Evolutionary conservation across 2,113 vertebrate genomes (phyloP).

Genomic region (Oenanthe oenanthe): DNA sequence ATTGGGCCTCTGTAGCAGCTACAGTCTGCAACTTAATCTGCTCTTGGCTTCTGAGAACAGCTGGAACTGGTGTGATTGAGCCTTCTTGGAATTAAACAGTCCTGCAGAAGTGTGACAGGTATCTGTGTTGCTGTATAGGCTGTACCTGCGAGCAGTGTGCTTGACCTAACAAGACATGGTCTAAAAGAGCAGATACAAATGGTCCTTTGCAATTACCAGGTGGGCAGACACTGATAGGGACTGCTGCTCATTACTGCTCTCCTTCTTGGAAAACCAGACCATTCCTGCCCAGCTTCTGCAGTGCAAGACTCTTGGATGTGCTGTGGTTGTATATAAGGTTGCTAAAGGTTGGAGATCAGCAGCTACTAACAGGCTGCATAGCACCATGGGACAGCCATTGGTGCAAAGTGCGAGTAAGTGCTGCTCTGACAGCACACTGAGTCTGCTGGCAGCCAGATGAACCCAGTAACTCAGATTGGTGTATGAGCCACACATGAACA

Average conservation of each 20-base stretch:
- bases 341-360: not conserved
- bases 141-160: not conserved
- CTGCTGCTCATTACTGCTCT: not conserved
- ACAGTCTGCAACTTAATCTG: conserved; percentile 17
- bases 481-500: not conserved
- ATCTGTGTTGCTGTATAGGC: not conserved
- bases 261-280: not conserved
- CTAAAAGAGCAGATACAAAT: not conserved
- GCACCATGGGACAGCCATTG: not conserved
- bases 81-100: not conserved
- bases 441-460: not conserved
- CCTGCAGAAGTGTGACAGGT: not conserved
- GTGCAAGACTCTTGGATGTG: not conserved
- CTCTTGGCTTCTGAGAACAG: not conserved
- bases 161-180: not conserved
- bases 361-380: not conserved
- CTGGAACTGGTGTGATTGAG: not conserved
- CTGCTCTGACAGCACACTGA: not conserved
- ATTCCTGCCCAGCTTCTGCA: not conserved
- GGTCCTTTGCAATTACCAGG: not conserved
- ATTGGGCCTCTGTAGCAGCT: not conserved
- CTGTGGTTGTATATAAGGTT: not conserved
- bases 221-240: not conserved
- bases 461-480: not conserved
- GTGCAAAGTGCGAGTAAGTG: no score